These are phyloP conservation scores for Tyrophagus putrescentiae DNA, from an alignment of 1,140 invertebrate genomes.

Conservation along the genomic window DNA sequence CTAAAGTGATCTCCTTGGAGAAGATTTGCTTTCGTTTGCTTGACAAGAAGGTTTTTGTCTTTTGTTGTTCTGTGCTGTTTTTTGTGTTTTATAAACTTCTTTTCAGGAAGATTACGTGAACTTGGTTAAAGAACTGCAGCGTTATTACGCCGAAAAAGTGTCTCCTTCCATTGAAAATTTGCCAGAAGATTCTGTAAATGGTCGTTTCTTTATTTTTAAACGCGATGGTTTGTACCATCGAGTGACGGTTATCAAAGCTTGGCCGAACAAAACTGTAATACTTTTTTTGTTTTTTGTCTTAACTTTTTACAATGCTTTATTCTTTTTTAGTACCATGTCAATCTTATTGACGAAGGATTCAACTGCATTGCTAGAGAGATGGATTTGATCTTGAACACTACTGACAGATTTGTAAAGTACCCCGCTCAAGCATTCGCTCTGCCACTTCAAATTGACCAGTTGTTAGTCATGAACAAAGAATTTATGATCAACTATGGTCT, in stretches of 20 bases:
- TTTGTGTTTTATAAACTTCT: not conserved
- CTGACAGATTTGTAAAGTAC: not conserved
- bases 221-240: not conserved
- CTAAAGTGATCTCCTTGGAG: not conserved
- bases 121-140: not conserved
- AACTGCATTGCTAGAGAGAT: not conserved
- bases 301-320: not conserved
- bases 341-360: not conserved
- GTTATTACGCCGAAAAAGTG: not conserved
- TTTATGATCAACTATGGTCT: conserved; percentile 2
- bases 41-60: not conserved
- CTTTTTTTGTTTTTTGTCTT: not conserved
- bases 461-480: not conserved
- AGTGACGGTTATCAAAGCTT: not conserved
- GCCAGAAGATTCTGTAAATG: not conserved
- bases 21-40: not conserved
- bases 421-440: not conserved
- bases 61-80: not conserved
- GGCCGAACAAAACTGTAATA: not conserved
- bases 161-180: not conserved
- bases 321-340: not conserved
- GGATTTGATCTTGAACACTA: not conserved
- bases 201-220: conserved; percentile 1
- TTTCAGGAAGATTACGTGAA: not conserved
- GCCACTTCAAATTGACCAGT: not conserved